Conservation (phyloP, 2,113 vertebrate genomes). For the human region DNA sequence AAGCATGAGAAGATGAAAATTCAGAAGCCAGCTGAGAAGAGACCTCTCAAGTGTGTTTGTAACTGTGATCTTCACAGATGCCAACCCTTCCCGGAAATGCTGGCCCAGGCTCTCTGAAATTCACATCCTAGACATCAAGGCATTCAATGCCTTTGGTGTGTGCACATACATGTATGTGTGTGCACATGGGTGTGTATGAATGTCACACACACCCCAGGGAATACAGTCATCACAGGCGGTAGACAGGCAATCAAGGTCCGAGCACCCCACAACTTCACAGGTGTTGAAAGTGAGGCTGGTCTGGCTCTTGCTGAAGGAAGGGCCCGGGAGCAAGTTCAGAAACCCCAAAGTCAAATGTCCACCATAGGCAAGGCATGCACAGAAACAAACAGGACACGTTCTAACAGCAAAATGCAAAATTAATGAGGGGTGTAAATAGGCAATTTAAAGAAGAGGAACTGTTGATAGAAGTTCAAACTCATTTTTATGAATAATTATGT, state of each 20-base stretch:
- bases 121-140: accelerated
- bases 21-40: background rate
- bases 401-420: background rate
- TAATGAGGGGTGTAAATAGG: background rate
- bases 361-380: accelerated
- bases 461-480: background rate
- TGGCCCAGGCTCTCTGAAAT: accelerated
- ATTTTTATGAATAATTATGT: accelerated
- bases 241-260: accelerated
- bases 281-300: accelerated
- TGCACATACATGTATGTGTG: accelerated
- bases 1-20: background rate
- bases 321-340: background rate
- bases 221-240: background rate
- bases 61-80: accelerated
- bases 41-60: background rate
- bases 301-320: background rate
- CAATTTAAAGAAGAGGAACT: background rate
- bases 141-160: accelerated
- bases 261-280: accelerated
- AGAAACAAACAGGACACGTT: background rate
- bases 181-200: background rate
- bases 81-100: accelerated
- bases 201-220: no score
- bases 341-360: background rate